Percentiles rank a stretch among this genome's conserved stretches.
Conservation (phyloP, 2,113 vertebrate genomes). For the Percina caprodes region DNA sequence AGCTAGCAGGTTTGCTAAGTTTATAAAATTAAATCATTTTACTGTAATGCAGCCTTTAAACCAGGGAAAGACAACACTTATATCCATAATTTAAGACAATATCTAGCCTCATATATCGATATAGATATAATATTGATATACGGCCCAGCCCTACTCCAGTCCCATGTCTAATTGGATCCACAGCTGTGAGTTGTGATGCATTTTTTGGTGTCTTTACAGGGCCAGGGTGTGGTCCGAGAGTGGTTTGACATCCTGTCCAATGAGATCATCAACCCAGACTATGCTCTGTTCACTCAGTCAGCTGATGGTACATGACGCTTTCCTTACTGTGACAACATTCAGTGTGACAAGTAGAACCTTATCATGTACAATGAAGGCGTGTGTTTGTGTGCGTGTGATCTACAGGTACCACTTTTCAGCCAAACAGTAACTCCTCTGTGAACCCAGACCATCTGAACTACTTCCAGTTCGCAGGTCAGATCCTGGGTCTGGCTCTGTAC, state of each 20-base stretch:
- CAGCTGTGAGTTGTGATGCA: neutral
- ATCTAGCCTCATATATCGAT: too few species aligned
- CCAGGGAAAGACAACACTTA: too few species aligned
- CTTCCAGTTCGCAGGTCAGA: constrained; percentile 96
- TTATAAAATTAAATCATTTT: too few species aligned
- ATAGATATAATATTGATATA: too few species aligned
- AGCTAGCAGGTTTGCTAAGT: too few species aligned
- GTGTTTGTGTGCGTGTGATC: constrained; percentile 15
- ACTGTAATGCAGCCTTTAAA: too few species aligned
- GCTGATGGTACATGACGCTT: constrained; percentile 89
- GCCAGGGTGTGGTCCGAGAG: constrained; percentile 97
- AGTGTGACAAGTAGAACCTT: neutral
- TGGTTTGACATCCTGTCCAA: constrained; percentile 99
- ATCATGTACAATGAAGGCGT: neutral
- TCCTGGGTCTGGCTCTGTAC: constrained; percentile 95
- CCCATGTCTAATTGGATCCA: neutral
- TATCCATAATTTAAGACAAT: too few species aligned
- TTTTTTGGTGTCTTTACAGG: constrained; percentile 80
- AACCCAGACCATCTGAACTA: constrained; percentile 99
- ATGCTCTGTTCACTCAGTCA: constrained; percentile 97
- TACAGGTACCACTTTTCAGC: constrained; percentile 97
- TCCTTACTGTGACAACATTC: neutral
- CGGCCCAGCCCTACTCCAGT: too few species aligned
- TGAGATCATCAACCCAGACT: constrained; percentile 99
- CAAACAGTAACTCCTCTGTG: constrained; percentile 98